Evolutionary conservation across 2,888 invertebrate species (phyloP).

Genomic region (Plebejus anna): DNA sequence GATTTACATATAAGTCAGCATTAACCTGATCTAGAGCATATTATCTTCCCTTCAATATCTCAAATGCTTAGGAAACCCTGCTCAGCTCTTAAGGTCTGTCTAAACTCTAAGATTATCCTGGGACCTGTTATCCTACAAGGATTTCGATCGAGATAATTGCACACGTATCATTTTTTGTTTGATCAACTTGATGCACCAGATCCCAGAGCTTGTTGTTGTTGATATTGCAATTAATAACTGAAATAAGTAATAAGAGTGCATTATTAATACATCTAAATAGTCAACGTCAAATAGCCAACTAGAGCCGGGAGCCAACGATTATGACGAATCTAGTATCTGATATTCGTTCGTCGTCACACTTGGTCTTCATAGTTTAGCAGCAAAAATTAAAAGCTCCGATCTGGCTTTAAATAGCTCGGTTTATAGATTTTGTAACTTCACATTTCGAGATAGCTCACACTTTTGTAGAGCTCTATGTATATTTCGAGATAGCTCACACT

Average conservation of each 20-base stretch:
- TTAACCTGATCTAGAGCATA: background rate
- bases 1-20: background rate
- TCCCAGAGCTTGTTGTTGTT: background rate
- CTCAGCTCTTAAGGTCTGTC: background rate
- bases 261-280: background rate
- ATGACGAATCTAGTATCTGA: background rate
- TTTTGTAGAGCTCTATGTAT: background rate
- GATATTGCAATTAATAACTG: background rate
- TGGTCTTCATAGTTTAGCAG: background rate
- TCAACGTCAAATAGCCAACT: background rate
- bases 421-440: background rate
- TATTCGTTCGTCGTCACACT: too few relatives aligned
- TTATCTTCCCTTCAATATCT: background rate
- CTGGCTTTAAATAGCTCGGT: background rate
- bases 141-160: background rate
- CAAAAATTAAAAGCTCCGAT: too few relatives aligned
- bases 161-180: background rate
- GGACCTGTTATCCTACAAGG: background rate
- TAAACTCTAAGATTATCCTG: background rate
- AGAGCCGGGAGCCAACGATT: background rate
- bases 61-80: background rate
- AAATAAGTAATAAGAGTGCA: background rate
- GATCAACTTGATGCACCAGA: background rate
- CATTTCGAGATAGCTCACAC: background rate
- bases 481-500: background rate